A percentile compares a stretch with the other conserved stretches of the same genome.
Conservation (phyloP, 2,113 vertebrate species). For the Aspidoscelis tigris region DNA sequence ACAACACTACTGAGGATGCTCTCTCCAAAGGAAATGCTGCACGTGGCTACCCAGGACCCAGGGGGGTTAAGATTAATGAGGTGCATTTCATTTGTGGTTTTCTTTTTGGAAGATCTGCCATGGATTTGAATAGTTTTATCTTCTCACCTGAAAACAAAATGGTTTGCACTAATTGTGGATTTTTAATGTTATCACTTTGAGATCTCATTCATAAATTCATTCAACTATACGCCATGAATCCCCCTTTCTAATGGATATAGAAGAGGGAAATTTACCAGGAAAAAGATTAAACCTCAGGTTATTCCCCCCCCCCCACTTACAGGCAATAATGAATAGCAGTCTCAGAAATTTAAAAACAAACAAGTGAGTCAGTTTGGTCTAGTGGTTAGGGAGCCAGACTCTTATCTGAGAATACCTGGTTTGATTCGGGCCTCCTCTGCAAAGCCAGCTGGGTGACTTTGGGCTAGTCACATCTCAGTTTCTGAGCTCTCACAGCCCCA, state of each 20-base stretch:
- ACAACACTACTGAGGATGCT: no score
- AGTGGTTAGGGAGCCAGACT: no score
- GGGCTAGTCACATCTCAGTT: no score
- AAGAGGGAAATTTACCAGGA: constrained; percentile 51
- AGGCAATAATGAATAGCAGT: not conserved
- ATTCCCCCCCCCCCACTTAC: no score
- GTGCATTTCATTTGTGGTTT: constrained; percentile 59
- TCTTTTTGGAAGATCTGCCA: constrained; percentile 42
- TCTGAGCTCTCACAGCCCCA: no score
- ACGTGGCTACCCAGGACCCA: not conserved
- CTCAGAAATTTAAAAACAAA: not conserved
- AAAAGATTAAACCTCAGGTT: rapidly evolving
- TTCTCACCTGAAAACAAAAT: constrained; percentile 48
- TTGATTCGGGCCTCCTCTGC: no score
- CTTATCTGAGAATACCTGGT: no score
- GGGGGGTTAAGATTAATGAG: constrained; percentile 47
- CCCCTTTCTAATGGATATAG: constrained; percentile 2
- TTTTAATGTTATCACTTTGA: constrained; percentile 61
- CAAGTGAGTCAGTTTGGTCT: no score
- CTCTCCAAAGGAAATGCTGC: no score
- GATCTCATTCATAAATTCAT: constrained; percentile 58
- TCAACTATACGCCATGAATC: constrained; percentile 2
- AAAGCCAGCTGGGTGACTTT: no score
- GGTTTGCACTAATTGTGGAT: constrained; percentile 68
- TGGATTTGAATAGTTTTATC: constrained; percentile 49